Base-by-base conservation (phyloP, 2,113 vertebrate genomes). In the Stegastes partitus region DNA sequence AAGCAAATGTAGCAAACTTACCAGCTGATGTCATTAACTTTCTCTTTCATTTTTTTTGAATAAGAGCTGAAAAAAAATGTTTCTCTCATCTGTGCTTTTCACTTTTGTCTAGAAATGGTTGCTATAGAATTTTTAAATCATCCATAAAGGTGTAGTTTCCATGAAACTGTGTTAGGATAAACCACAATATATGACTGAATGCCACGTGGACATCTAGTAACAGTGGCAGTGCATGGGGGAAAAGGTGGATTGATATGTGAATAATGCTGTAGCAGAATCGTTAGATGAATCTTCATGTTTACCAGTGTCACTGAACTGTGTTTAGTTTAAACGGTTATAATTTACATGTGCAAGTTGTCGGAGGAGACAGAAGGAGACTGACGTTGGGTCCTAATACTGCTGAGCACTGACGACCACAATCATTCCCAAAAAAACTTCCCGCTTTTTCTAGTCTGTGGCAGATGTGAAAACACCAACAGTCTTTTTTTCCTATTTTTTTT, bases 91-190 rank as follows among this genome's bases (percentile, higher is more conserved):
- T n/a, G 31, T 68, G 21, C 25, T 55, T 72, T 58, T 26, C 63
- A 49, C 18, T 39, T 76, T 51, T 81, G 11, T 71, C 68, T 80
- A 83, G 59, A 78, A 81, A 81, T 82, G 55, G 63, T 68, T 84
- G 80, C 58, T 56, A 21, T 84, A 83, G 61, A 68, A 8, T 77
- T 82, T 74, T 71, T 71, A 62, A n/a, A 76, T 86, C 62, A 65
- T 85, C 76, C 82, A 74, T 75, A 54, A 86, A 85, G 67, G 82
- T 82, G 82, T 94, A 94, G 93, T 94, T 95, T 95, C 93, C 88
- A 89, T 94, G 93, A 95, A 94, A 94, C 93, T 90, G 91, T 90
- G 91, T 25, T 84, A 53, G 70, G 68, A 76, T 75, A 37, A 79
- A 87, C 57, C 70, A 64, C 74, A 67, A 71, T 71, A 67, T 83